These are phyloP conservation scores for Leptogaster cylindrica DNA, from an alignment of 2,888 invertebrate species.

Conservation along the genomic window DNA sequence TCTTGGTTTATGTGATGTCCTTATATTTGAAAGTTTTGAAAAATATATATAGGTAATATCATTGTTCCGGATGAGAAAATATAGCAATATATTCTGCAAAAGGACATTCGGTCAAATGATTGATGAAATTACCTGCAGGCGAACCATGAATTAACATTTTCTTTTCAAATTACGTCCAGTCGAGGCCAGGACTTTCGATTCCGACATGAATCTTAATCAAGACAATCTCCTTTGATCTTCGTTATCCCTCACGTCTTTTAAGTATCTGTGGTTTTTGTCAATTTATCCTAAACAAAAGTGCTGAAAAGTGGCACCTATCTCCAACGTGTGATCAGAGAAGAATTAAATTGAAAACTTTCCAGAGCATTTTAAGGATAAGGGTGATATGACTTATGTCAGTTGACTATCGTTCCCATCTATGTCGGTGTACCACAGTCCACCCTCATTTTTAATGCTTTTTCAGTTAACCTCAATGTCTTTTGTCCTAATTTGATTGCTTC, in stretches of 20 bases:
- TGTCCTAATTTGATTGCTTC: conserved; percentile 35
- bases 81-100: background rate
- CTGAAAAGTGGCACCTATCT: conserved; percentile 22
- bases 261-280: background rate
- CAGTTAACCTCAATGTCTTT: background rate
- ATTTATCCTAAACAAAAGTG: conserved; percentile 26
- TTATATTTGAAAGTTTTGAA: background rate
- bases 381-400: conserved; percentile 38
- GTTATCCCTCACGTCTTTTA: background rate
- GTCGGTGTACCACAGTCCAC: conserved; percentile 31
- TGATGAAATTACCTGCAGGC: conserved; percentile 19
- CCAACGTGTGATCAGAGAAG: conserved; percentile 24
- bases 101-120: conserved; percentile 6
- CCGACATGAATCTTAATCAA: background rate
- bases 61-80: background rate
- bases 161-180: conserved; percentile 11
- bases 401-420: conserved; percentile 11
- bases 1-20: conserved; percentile 3
- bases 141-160: conserved; percentile 21
- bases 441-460: conserved; percentile 40
- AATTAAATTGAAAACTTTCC: conserved; percentile 40
- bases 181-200: background rate
- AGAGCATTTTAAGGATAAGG: conserved; percentile 19
- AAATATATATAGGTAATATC: conserved; percentile 15
- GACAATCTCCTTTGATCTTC: conserved; percentile 28